A percentile compares a stretch with the other conserved stretches of the same genome.
Conservation (phyloP, 2,888 invertebrate species). For the Achlya flavicornis region DNA sequence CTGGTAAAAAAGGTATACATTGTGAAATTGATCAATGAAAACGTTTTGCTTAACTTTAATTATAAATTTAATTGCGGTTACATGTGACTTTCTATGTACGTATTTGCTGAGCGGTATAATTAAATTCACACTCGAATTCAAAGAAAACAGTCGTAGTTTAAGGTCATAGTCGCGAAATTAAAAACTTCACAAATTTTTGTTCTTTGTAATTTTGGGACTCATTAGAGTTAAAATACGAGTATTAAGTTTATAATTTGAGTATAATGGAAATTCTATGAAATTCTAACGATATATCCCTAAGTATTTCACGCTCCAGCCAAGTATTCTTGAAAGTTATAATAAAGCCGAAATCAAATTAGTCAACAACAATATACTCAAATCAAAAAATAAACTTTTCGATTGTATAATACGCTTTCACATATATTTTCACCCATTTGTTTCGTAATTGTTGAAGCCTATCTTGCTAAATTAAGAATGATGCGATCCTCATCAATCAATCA, state of each 20-base stretch:
- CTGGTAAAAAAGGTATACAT: not conserved
- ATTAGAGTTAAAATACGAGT: no score
- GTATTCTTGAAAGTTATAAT: no score
- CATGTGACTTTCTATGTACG: not conserved
- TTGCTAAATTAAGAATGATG: not conserved
- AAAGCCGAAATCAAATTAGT: not conserved
- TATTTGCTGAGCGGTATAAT: not conserved
- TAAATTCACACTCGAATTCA: slow-evolving; percentile 2
- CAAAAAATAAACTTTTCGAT: not conserved
- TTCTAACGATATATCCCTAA: no score
- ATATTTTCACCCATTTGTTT: not conserved
- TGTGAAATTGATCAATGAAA: not conserved
- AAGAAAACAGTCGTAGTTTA: not conserved
- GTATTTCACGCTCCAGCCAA: no score
- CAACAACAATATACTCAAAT: no score
- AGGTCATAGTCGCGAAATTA: not conserved
- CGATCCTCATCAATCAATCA: slow-evolving; percentile 4
- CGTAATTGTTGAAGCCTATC: not conserved
- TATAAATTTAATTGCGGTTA: not conserved
- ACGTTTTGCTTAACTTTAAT: not conserved
- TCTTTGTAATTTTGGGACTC: no score
- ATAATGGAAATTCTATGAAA: no score
- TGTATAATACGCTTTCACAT: not conserved
- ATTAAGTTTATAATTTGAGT: no score
- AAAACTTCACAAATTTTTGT: not conserved